Evolutionary conservation across 2,888 invertebrate genomes (phyloP), one percentile per base, ranked within the genome.

Genomic region (Andricus quercusramuli): DNA sequence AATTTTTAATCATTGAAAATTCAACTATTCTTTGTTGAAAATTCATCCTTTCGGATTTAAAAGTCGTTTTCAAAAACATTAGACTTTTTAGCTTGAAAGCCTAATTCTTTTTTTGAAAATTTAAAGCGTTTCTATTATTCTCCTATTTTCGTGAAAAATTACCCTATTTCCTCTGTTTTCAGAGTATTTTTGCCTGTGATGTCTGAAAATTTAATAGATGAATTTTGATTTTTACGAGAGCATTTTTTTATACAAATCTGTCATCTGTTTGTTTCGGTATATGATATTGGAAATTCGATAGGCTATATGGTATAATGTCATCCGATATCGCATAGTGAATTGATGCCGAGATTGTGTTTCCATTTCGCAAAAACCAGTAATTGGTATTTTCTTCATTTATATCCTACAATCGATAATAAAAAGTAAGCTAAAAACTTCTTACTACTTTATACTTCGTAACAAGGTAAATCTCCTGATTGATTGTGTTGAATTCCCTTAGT

Each of bases 261-360:
- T 56, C 9, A 56, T 56, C 2, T 56, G 3, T n/a, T 56, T 20
- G 20, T n/a, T n/a, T 56, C 8, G n/a, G 51, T 56, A n/a, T 56
- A 56, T n/a, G 56, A 11, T 56, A 56, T 9, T 11, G n/a, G n/a
- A n/a, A 9, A 56, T 56, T 56, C 11, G n/a, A 56, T 56, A 56
- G 56, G 56, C n/a, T 56, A 20, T 56, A 20, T n/a, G 56, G 11
- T 56, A 56, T 56, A 11, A 56, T 9, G 56, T 56, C n/a, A 56
- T 3, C 56, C 9, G n/a, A 56, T 56, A 56, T 56, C 9, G 8
- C 9, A 1, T 56, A 56, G 56, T 11, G 56, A 56, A n/a, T 56
- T n/a, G n/a, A 56, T 56, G n/a, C 56, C n/a, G 20, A n/a, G 56
- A 56, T 56, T 56, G 56, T 56, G 56, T 56, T 56, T 56, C 56